These are phyloP conservation scores for Candoia aspera DNA, from an alignment of 2,113 vertebrate genomes.

Conservation along the genomic window DNA sequence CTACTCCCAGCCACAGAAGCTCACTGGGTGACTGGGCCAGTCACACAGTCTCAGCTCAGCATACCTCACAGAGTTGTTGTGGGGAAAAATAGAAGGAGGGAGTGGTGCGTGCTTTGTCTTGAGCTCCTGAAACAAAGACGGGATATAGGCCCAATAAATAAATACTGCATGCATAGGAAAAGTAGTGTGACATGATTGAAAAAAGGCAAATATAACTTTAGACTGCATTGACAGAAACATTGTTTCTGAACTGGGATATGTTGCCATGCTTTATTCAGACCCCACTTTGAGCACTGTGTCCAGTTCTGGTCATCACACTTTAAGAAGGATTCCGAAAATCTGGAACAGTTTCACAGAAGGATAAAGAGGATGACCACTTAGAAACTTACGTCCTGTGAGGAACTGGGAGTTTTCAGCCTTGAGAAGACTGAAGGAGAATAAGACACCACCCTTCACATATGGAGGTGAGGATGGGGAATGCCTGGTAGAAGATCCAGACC, in stretches of 20 bases:
- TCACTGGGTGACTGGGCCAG: neutral
- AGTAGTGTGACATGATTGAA: neutral
- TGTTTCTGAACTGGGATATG: neutral
- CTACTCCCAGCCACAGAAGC: neutral
- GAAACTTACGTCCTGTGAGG: neutral
- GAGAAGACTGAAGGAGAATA: neutral
- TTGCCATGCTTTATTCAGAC: neutral
- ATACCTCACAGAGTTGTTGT: neutral
- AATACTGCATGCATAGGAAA: neutral
- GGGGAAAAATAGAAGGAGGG: neutral
- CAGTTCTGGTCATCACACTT: neutral
- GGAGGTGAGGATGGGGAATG: neutral
- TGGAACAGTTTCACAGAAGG: neutral
- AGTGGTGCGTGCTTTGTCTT: neutral
- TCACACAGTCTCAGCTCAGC: neutral
- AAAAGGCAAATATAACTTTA: neutral
- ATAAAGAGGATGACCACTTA: neutral
- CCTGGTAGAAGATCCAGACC: neutral
- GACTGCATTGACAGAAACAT: neutral
- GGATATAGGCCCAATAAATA: neutral
- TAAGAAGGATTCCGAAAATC: neutral
- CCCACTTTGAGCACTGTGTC: neutral
- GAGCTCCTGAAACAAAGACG: neutral
- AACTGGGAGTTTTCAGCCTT: neutral
- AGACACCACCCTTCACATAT: neutral